Percentiles rank a stretch among this genome's conserved stretches.
phyloP scores from a whole-genome alignment of 2,888 invertebrate genomes.

The Siphlonurus alternatus region DNA sequence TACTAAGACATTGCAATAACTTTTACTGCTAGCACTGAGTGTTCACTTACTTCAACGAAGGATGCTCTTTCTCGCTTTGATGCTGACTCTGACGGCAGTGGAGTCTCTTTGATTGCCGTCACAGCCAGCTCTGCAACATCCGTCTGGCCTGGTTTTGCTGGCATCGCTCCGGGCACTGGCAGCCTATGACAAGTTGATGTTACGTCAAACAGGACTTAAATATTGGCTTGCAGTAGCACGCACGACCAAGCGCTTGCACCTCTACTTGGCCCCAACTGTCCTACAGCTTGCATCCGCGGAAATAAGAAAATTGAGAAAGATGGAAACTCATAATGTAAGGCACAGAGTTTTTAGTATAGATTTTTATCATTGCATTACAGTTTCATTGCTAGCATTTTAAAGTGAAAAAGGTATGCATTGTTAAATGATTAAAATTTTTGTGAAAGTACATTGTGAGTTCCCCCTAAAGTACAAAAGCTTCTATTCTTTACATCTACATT shows the following conservation, averaged over 20 bases:
- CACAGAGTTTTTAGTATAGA: too few relatives aligned
- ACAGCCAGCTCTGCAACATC: background rate
- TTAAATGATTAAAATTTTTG: too few relatives aligned
- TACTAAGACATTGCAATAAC: too few relatives aligned
- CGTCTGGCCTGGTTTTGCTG: background rate
- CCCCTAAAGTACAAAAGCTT: too few relatives aligned
- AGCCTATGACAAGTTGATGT: constrained; percentile 1
- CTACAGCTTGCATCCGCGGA: background rate
- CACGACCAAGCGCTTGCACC: background rate
- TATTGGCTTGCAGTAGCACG: background rate
- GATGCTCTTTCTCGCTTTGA: constrained; percentile 60
- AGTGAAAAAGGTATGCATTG: too few relatives aligned
- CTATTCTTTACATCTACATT: too few relatives aligned
- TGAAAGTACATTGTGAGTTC: too few relatives aligned
- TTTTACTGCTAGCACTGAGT: too few relatives aligned
- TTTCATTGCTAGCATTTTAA: too few relatives aligned
- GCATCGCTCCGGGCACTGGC: constrained; percentile 1
- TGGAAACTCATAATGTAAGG: too few relatives aligned
- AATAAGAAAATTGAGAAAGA: too few relatives aligned
- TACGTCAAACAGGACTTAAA: background rate
- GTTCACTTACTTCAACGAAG: constrained; percentile 58
- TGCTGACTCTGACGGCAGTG: constrained; percentile 13
- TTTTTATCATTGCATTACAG: too few relatives aligned
- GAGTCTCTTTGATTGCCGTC: background rate
- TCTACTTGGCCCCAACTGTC: background rate